Conservation (phyloP, 2,888 invertebrate species). For the Lithophane ornitopus region DNA sequence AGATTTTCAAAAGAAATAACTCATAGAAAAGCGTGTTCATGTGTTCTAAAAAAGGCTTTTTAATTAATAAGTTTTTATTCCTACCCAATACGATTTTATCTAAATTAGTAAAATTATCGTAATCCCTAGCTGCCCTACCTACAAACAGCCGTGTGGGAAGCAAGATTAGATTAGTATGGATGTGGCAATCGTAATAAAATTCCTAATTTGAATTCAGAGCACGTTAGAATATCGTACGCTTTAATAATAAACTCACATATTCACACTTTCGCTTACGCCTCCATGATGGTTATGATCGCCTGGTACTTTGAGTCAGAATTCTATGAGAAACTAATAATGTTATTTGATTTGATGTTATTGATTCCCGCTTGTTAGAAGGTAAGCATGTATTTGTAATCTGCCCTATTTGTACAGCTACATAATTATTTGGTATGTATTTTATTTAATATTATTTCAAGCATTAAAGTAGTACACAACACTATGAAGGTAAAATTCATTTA, state of each 20-base stretch:
- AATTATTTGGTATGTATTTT: not conserved
- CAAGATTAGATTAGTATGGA: slow-evolving; percentile 58
- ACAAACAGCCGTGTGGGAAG: slow-evolving; percentile 59
- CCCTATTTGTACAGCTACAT: not conserved
- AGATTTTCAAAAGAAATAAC: not conserved
- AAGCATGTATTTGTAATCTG: slow-evolving; percentile 14
- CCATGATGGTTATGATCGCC: slow-evolving; percentile 45
- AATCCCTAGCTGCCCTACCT: slow-evolving; percentile 38
- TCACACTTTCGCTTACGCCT: slow-evolving; percentile 50
- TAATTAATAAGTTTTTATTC: not conserved
- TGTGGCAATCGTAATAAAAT: slow-evolving; percentile 58
- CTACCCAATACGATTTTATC: slow-evolving; percentile 26
- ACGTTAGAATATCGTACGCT: slow-evolving; percentile 60
- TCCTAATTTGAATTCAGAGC: slow-evolving; percentile 68
- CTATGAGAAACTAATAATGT: slow-evolving; percentile 48
- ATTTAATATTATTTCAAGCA: not conserved
- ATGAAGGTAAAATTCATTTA: too few species aligned
- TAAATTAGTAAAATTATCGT: slow-evolving; percentile 34
- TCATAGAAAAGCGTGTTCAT: not conserved
- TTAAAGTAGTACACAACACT: not conserved
- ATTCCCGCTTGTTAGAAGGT: slow-evolving; percentile 23
- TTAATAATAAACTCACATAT: slow-evolving; percentile 48
- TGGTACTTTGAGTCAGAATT: slow-evolving; percentile 49
- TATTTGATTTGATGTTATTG: slow-evolving; percentile 31
- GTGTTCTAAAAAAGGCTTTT: too few species aligned